A percentile compares a stretch with the other conserved stretches of the same genome.
These are phyloP conservation scores for Tenualosa thibaudeaui DNA, from an alignment of 2,797 vertebrate genomes.

Conservation along the genomic window DNA sequence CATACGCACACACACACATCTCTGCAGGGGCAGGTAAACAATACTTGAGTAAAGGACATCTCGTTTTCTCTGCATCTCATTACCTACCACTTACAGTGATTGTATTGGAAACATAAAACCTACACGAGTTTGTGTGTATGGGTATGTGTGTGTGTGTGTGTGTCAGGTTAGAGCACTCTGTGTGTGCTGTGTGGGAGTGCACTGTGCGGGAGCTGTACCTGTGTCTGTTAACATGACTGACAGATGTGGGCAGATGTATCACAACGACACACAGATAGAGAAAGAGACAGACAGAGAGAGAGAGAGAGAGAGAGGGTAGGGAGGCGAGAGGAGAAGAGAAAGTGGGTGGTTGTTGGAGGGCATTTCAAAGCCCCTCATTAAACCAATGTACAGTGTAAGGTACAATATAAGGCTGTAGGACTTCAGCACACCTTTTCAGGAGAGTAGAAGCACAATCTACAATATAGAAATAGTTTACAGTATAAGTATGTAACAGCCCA, in stretches of 20 bases:
- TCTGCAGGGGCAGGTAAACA: neutral
- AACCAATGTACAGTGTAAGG: no score
- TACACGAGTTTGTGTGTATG: neutral
- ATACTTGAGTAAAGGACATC: neutral
- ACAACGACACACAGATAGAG: constrained; percentile 31
- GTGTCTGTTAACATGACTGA: neutral
- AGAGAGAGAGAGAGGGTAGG: constrained; percentile 20
- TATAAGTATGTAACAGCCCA: no score
- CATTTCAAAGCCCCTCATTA: no score
- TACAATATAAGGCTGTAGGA: no score
- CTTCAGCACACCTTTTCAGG: no score
- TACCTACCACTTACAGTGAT: constrained; percentile 18
- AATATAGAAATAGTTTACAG: neutral
- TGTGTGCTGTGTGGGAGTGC: neutral
- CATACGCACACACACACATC: neutral
- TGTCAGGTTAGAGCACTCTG: neutral
- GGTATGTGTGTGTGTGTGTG: neutral
- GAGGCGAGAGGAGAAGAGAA: neutral
- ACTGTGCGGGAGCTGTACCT: neutral
- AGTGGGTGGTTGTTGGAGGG: no score
- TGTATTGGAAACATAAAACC: neutral
- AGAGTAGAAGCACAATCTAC: no score
- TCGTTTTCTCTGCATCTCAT: neutral
- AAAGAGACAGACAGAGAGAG: constrained; percentile 8
- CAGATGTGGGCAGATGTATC: neutral